phyloP scores from a whole-genome alignment of 2,797 vertebrate genomes.

The Okamejei kenojei region DNA sequence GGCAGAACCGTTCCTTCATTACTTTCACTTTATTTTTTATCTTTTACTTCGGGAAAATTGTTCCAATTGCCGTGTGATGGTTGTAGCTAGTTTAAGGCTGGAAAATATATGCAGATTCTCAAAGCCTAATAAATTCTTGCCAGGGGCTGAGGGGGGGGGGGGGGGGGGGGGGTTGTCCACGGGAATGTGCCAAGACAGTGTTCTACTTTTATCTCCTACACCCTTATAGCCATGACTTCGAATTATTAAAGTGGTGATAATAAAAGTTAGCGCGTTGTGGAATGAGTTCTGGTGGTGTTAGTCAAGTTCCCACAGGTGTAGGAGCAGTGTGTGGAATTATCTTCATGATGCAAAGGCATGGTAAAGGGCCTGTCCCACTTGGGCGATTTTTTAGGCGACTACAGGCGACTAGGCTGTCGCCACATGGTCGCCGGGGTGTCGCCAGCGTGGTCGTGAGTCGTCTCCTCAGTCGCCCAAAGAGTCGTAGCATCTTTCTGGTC shows the following conservation, averaged over 20 bases:
- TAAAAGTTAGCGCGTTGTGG: background rate
- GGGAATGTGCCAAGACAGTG: background rate
- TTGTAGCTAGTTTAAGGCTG: background rate
- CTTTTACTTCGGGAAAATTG: background rate
- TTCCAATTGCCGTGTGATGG: background rate
- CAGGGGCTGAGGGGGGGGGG: too few species aligned
- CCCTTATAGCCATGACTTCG: background rate
- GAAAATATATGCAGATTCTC: background rate
- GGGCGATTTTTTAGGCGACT: too few species aligned
- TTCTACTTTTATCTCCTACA: background rate
- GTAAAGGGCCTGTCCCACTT: too few species aligned
- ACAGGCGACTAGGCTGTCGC: too few species aligned
- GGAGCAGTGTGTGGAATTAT: background rate
- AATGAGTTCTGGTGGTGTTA: background rate
- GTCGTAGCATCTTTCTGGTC: too few species aligned
- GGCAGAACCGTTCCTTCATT: background rate
- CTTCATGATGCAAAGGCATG: background rate
- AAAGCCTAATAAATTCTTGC: background rate
- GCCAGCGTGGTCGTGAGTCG: too few species aligned
- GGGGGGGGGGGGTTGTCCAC: background rate
- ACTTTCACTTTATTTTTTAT: background rate
- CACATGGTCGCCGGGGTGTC: too few species aligned
- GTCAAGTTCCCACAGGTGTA: too few species aligned
- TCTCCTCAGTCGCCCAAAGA: too few species aligned
- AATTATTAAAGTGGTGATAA: background rate